Conservation (phyloP, 2,113 vertebrate genomes). For the Callaeas wilsoni region DNA sequence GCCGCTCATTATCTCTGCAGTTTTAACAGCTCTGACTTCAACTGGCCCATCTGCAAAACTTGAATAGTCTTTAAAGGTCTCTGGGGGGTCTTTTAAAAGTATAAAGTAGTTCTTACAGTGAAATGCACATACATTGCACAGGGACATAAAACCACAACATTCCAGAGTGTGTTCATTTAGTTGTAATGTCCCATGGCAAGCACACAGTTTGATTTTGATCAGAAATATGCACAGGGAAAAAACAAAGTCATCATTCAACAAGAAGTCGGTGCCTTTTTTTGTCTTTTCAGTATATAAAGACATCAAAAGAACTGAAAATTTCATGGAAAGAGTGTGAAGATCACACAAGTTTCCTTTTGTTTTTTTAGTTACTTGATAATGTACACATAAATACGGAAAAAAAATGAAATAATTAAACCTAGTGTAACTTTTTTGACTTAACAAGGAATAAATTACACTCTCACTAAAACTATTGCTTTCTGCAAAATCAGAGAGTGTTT, state of each 20-base stretch:
- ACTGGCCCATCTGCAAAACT: neutral
- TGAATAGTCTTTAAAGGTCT: neutral
- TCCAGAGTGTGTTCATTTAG: neutral
- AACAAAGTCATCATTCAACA: neutral
- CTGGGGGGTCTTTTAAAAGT: neutral
- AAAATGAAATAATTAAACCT: neutral
- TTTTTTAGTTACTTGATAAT: neutral
- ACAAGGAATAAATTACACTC: neutral
- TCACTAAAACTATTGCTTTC: neutral
- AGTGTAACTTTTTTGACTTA: neutral
- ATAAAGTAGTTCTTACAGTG: neutral
- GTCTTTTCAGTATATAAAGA: neutral
- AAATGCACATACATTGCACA: neutral
- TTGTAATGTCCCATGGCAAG: neutral
- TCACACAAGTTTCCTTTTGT: neutral
- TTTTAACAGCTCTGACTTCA: neutral
- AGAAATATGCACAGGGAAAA: neutral
- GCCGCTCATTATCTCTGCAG: neutral
- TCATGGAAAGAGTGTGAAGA: neutral
- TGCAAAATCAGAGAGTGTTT: neutral
- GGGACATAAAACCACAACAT: neutral
- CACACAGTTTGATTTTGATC: neutral
- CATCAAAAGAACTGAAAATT: neutral
- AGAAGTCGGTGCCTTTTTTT: neutral
- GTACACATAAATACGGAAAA: neutral